A percentile compares a stretch with the other conserved stretches of the same genome.
These are phyloP conservation scores for Alosa alosa DNA, from an alignment of 2,113 vertebrate species.

Conservation along the genomic window DNA sequence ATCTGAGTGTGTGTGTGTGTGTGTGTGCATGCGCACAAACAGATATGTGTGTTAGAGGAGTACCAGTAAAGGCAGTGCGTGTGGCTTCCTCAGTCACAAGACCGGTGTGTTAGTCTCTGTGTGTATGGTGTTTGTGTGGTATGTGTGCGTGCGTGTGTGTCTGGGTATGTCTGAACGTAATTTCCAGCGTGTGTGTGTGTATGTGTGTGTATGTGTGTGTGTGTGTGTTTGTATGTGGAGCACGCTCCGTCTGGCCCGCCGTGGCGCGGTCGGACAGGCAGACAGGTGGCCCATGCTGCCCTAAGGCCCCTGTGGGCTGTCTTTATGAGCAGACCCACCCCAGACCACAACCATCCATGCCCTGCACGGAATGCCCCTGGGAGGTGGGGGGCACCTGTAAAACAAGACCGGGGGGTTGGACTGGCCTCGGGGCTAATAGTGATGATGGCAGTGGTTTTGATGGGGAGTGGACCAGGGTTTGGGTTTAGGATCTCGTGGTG, in stretches of 20 bases:
- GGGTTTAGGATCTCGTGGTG: not conserved
- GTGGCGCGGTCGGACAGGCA: not conserved
- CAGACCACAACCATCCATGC: slow-evolving; percentile 2
- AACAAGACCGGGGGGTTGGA: not conserved
- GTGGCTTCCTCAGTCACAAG: not conserved
- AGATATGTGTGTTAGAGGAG: not conserved
- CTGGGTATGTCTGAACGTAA: slow-evolving; percentile 3
- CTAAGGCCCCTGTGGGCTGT: not conserved
- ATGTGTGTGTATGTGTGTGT: not conserved
- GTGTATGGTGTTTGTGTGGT: not conserved
- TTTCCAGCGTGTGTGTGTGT: not conserved
- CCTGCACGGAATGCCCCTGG: not conserved
- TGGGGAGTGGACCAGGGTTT: not conserved
- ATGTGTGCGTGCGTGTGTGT: slow-evolving; percentile 21
- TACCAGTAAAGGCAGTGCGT: not conserved
- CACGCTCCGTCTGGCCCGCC: not conserved
- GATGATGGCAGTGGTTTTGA: not conserved
- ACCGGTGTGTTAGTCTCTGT: not conserved
- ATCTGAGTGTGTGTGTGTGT: slow-evolving; percentile 12
- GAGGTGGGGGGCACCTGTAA: slow-evolving; percentile 11
- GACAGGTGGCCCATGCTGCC: not conserved
- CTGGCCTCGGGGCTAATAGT: not conserved
- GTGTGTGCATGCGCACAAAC: not conserved
- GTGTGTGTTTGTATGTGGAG: not conserved
- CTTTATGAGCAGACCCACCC: slow-evolving; percentile 8